phyloP scores from a whole-genome alignment of 2,888 invertebrate species.

The Lasioglossum vierecki region DNA sequence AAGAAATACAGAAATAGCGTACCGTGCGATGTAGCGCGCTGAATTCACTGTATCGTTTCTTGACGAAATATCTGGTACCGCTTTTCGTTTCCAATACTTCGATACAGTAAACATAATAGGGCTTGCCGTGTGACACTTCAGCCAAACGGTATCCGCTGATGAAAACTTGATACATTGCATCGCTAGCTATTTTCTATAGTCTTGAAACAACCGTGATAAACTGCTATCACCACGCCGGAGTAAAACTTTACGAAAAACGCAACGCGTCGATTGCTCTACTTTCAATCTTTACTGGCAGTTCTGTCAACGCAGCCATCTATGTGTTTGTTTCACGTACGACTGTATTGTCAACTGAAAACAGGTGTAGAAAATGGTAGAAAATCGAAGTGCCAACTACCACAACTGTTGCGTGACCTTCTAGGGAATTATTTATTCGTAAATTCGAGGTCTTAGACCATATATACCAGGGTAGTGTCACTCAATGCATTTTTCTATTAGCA shows the following conservation, averaged over 20 bases:
- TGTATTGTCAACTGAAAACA: slow-evolving; percentile 11
- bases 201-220: slow-evolving; percentile 34
- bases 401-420: not conserved
- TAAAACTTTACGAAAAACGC: not conserved
- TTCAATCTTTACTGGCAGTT: not conserved
- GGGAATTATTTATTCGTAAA: not conserved
- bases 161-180: slow-evolving; percentile 83
- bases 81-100: slow-evolving; percentile 81
- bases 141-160: slow-evolving; percentile 83
- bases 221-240: not conserved
- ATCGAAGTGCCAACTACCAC: slow-evolving; percentile 28
- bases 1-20: slow-evolving; percentile 53
- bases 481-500: too few species aligned
- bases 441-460: not conserved
- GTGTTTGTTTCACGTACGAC: slow-evolving; percentile 3
- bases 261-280: slow-evolving; percentile 11
- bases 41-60: slow-evolving; percentile 86
- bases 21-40: slow-evolving; percentile 86
- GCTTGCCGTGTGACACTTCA: slow-evolving; percentile 83
- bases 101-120: slow-evolving; percentile 84
- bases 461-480: too few species aligned
- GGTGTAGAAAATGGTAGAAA: not conserved
- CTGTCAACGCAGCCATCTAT: slow-evolving; percentile 28
- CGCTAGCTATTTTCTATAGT: slow-evolving; percentile 59
- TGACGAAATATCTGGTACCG: slow-evolving; percentile 82